phyloP scores from a whole-genome alignment of 2,113 vertebrate species.

The Brienomyrus brachyistius region DNA sequence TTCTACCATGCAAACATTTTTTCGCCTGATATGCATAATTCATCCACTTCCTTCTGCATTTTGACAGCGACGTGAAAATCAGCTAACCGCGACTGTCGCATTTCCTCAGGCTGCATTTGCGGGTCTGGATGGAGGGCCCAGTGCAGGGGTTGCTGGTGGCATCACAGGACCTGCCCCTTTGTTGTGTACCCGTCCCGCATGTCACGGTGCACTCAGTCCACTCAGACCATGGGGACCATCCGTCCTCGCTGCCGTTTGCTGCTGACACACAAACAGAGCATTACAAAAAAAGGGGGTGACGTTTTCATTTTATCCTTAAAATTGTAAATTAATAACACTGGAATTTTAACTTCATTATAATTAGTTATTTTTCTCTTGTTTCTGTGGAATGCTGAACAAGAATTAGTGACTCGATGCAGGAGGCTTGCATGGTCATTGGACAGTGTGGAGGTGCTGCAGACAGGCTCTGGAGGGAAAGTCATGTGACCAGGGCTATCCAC shows the following conservation, averaged over 20 bases:
- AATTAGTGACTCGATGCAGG: not conserved
- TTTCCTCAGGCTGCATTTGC: conserved; percentile 81
- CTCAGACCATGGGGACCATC: conserved; percentile 97
- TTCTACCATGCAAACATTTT: not conserved
- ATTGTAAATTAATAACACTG: not conserved
- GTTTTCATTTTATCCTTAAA: not conserved
- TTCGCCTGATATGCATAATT: not conserved
- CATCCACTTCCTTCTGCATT: not conserved
- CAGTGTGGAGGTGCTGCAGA: not conserved
- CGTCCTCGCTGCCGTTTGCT: conserved; percentile 76
- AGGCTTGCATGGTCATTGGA: not conserved
- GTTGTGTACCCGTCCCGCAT: conserved; percentile 92
- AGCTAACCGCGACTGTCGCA: conserved; percentile 88
- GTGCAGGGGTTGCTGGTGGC: conserved; percentile 87
- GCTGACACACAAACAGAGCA: conserved; percentile 12
- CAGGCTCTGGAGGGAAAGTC: not conserved
- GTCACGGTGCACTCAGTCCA: conserved; percentile 94
- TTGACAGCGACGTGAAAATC: not conserved
- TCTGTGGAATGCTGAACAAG: not conserved
- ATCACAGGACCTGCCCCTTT: conserved; percentile 90
- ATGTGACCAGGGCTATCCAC: not conserved
- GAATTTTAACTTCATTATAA: not conserved
- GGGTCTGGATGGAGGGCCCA: conserved; percentile 90
- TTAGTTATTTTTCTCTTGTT: not conserved
- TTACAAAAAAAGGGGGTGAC: not conserved